phyloP scores from a whole-genome alignment of 2,113 vertebrate species.

The pig (Sus scrofa) region T2T-Sscrofa CM000818.6:101934501-101935000 shows the following conservation, averaged over 20 bases:
- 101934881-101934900: neutral
- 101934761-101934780: neutral
- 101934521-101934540: neutral
- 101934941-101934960: neutral
- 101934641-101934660: neutral
- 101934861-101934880: neutral
- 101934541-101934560: neutral
- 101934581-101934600: too few relatives aligned
- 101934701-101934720: neutral
- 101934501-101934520: neutral
- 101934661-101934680: neutral
- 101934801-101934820: neutral
- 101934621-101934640: neutral
- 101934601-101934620: neutral
- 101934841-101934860: neutral
- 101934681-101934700: neutral
- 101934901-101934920: neutral
- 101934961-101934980: neutral
- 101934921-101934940: neutral
- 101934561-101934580: neutral
- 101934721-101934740: neutral
- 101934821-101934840: neutral
- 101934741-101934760: neutral
- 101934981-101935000: slow-evolving; percentile 33
- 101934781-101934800: neutral